Evolutionary conservation across 2,888 invertebrate species (phyloP), one percentile per base, ranked within the genome.

Genomic region (Cosmopolites sordidus): DNA sequence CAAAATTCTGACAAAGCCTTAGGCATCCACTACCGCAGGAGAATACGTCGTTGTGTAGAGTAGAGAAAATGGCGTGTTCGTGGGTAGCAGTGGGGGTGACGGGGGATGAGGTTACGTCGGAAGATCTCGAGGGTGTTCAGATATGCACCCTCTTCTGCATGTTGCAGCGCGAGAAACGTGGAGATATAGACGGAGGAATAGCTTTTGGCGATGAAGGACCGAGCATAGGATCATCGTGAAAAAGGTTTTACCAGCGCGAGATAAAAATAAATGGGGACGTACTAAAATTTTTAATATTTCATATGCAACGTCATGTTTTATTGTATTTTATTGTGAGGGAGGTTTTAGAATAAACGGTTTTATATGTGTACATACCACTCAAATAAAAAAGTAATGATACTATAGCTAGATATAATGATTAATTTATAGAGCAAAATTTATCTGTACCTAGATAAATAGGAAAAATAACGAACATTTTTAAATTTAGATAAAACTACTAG

Each of bases 141-240:
- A 33, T 33, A 33, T 33, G 33, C 33, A 33, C 33, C 33, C 33
- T 11, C 33, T n/a, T n/a, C n/a, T 33, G 33, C 33, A 33, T n/a
- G 33, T 9, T 33, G 33, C 33, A 33, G 11, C 33, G 5, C 33
- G 33, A 3, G n/a, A n/a, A 33, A n/a, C 33, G 33, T 11, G 33
- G 5, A 12, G 12, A 33, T 33, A 33, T 33, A 33, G 33, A n/a
- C 33, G 33, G n/a, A 12, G n/a, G n/a, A 3, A 33, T 33, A 11
- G 33, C 33, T 27, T 9, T 9, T 5, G 12, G n/a, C 33, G 33
- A 33, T 5, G 11, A 12, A 33, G 4, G 11, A 5, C 33, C 22
- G 22, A 22, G 8, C 22, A 22, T 3, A 22, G 33, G 5, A 5
- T 27, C 27, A 27, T 27, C 33, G n/a, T 33, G 4, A 9, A n/a